Base-by-base conservation (phyloP, 2,797 vertebrate genomes). In the Poeciliopsis turneri region DNA sequence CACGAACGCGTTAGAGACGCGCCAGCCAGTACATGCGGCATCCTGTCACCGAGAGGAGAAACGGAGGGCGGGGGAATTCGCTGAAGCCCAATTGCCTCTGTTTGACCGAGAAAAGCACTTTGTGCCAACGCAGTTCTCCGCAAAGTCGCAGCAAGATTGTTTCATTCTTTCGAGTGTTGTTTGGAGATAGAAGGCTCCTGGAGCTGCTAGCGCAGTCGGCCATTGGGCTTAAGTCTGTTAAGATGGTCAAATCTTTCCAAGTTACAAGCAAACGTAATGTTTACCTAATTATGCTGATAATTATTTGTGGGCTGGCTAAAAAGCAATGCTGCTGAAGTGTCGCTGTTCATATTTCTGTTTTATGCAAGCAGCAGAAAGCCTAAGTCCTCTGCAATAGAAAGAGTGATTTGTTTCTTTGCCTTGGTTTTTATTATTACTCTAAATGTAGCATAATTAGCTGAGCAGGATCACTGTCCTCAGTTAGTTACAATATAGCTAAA, bases 21-120 rank as follows among this genome's bases (percentile, higher is more conserved):
- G 68, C 77, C 77, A 78, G 83, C 55, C 71, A 53, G 80, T 59
- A 59, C 73, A 84, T 82, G 82, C 87, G 83, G 78, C 72, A 83
- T 82, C 49, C 79, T 79, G 79, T 80, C 75, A 74, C n/a, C 23
- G 43, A 57, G 36, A 83, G 78, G 87, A 79, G 70, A 83, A 81
- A 49, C 10, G 46, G 68, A 82, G 72, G 69, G 61, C 7, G 39
- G 72, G 72, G 51, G 77, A 84, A 49, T 75, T 74, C 25, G 28
- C 36, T 41, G 47, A 70, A 73, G 41, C 15, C 41, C 36, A 74
- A 25, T 71, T 49, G 72, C 43, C 43, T 70, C 13, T 46, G 68
- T 46, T 45, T 43, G 41, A 69, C 66, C n/a, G 23, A 43, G 25
- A 28, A n/a, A 45, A 45, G 23, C 25, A 41, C 23, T 33, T 43